Evolutionary conservation across 2,888 invertebrate genomes (phyloP).

Genomic region (Julus scandinavius): DNA sequence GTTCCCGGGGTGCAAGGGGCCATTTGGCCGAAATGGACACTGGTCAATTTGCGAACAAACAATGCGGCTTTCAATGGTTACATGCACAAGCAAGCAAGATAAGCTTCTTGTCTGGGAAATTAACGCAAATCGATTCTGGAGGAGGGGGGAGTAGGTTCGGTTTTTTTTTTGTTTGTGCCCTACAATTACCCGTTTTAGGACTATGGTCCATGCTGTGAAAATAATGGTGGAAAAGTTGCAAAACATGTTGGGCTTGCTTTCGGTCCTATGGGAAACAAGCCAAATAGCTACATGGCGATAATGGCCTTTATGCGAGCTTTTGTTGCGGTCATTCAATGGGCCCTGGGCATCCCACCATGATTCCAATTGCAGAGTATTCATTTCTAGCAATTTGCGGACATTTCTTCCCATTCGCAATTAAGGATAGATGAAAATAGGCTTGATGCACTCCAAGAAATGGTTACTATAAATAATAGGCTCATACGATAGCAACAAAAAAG

Average conservation of each 20-base stretch:
- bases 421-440: background rate
- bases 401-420: background rate
- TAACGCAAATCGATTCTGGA: background rate
- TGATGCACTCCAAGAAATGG: background rate
- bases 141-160: background rate
- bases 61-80: background rate
- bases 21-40: slow-evolving; percentile 16
- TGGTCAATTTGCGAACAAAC: slow-evolving; percentile 45
- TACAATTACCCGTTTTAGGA: background rate
- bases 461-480: background rate
- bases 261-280: background rate
- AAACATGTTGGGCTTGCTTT: background rate
- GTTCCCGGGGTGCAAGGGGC: background rate
- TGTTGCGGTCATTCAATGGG: slow-evolving; percentile 22
- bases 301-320: background rate
- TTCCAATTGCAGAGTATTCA: background rate
- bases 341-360: background rate
- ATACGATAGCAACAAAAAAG: background rate
- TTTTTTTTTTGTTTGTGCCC: background rate
- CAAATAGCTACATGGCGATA: background rate
- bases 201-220: slow-evolving; percentile 46
- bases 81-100: background rate
- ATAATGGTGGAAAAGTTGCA: slow-evolving; percentile 13
- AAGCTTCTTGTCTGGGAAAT: slow-evolving; percentile 33
- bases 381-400: background rate